Evolutionary conservation across 2,888 invertebrate genomes (phyloP), one percentile per base, ranked within the genome.

Genomic region (Rhingia campestris): DNA sequence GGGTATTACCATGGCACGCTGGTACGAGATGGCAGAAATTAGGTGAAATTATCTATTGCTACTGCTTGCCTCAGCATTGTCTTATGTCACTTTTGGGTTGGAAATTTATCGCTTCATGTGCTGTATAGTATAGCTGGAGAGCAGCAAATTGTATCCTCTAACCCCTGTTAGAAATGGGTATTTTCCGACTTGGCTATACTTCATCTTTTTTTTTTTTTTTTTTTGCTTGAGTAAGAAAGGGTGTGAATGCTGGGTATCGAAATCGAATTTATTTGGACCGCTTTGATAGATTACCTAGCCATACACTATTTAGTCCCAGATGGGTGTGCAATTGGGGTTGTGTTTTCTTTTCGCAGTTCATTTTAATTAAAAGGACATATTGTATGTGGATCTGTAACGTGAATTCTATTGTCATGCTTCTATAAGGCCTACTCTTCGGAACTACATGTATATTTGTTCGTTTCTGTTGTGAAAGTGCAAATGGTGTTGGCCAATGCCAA

Each of bases 31-130:
- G 79, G 76, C 77, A 84, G 76, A 87, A 87, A 86, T 87, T 86
- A 86, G 87, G 87, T 86, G 86, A 87, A 87, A 87, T 87, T 87
- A 87, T 87, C 86, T 86, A 77, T 86, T 76, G 82, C 80, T 22
- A 22, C 22, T 84, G 86, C 86, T 85, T 85, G 84, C 75, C 64
- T 76, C 81, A 84, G 77, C 86, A 86, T 77, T 77, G 77, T 86
- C 67, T 76, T 82, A 77, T 82, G 84, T 84, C 84, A 84, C 80
- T 79, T 22, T 79, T 84, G 69, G 84, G 74, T 59, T 58, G 12
- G 32, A 59, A 84, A 84, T 84, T 80, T 84, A 84, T 80, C 54
- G 41, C 74, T 70, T 64, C 79, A 73, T 79, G 82, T 82, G 73
- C 43, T 63, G 67, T 53, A 77, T 54, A 67, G 72, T 67, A 53